Percentiles rank a stretch among this genome's conserved stretches.
Conservation (phyloP, 2,888 invertebrate genomes). For the Athalia rosae region DNA sequence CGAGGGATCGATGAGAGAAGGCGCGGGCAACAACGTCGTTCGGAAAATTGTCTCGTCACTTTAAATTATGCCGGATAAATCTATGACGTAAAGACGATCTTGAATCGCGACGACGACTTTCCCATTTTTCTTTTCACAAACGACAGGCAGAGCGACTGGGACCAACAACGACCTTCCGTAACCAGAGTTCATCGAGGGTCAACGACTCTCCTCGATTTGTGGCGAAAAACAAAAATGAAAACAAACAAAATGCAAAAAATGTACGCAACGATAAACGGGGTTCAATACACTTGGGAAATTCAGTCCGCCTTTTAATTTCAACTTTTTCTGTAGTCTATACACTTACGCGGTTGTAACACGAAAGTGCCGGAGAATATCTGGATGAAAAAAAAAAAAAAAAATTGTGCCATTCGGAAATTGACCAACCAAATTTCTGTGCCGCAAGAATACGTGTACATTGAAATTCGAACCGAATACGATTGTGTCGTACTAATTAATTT, state of each 20-base stretch:
- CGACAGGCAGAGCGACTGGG: not conserved
- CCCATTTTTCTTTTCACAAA: not conserved
- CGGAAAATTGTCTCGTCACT: not conserved
- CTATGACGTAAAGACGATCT: not conserved
- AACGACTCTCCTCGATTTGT: not conserved
- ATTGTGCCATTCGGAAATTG: too few relatives aligned
- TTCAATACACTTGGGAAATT: too few relatives aligned
- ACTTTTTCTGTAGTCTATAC: too few relatives aligned
- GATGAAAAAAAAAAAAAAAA: too few relatives aligned
- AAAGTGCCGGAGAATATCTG: too few relatives aligned
- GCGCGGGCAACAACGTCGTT: not conserved
- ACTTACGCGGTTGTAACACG: too few relatives aligned
- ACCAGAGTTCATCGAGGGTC: not conserved
- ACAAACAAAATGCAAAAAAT: too few relatives aligned
- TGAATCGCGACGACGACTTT: slow-evolving; percentile 12
- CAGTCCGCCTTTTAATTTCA: too few relatives aligned
- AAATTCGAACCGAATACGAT: not conserved
- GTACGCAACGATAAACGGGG: too few relatives aligned
- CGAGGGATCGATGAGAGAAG: not conserved
- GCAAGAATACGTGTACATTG: not conserved
- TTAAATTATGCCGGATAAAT: not conserved
- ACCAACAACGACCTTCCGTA: not conserved
- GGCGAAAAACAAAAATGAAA: not conserved
- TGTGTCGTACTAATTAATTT: not conserved
- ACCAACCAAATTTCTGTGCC: too few relatives aligned